Percentiles rank a stretch among this genome's conserved stretches.
phyloP scores from a whole-genome alignment of 2,797 vertebrate genomes.

The Manis crassicaudata region DNA sequence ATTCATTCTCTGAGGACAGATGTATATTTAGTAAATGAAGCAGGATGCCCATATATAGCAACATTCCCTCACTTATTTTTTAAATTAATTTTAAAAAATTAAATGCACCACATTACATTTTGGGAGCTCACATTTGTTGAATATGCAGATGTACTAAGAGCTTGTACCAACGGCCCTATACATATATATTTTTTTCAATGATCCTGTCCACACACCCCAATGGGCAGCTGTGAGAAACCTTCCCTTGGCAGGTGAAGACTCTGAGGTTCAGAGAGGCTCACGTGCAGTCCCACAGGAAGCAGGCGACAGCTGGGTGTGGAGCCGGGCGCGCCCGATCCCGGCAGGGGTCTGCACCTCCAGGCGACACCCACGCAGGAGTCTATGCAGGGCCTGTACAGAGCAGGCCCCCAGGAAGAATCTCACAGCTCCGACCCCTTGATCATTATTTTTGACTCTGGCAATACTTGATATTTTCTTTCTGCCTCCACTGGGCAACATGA shows the following conservation, averaged over 20 bases:
- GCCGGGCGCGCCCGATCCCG: background rate
- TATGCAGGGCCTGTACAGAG: background rate
- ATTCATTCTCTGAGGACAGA: conserved; percentile 53
- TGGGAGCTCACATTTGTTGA: conserved; percentile 1
- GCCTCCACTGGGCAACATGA: background rate
- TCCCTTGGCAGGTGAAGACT: background rate
- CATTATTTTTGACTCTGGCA: background rate
- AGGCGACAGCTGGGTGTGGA: background rate
- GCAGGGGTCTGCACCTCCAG: too few relatives aligned
- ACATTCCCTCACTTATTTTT: conserved; percentile 31
- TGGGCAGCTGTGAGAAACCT: background rate
- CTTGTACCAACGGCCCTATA: background rate
- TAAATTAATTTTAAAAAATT: conserved; percentile 43
- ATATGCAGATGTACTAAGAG: background rate
- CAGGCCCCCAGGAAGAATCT: background rate
- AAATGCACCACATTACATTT: conserved; percentile 27
- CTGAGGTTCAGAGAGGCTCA: background rate
- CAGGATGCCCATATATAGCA: conserved; percentile 44
- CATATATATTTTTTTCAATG: background rate
- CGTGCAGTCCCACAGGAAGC: background rate
- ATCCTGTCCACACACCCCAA: background rate
- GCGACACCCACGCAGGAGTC: background rate
- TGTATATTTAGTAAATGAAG: conserved; percentile 45
- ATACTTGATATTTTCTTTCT: background rate
- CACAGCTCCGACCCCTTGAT: background rate